These are phyloP conservation scores for Caenorhabditis drosophilae DNA, from an alignment of 2,888 invertebrate species.

Conservation along the genomic window DNA sequence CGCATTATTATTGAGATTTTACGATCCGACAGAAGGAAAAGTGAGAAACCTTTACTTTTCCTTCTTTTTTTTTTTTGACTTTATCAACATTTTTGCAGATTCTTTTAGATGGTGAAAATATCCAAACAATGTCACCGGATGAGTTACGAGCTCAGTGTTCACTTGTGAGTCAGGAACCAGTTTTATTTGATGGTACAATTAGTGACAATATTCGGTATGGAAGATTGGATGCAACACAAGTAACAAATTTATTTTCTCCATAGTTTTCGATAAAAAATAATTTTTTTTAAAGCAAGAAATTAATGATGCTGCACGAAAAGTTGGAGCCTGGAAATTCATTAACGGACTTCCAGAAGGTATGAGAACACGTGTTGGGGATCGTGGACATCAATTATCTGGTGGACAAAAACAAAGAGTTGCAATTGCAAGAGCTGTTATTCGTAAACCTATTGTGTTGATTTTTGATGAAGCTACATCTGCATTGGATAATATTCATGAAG, in stretches of 20 bases:
- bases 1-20: constrained; percentile 63
- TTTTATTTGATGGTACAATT: constrained; percentile 67
- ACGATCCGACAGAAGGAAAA: constrained; percentile 59
- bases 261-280: neutral
- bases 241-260: constrained; percentile 1
- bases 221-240: constrained; percentile 57
- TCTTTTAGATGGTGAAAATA: constrained; percentile 69
- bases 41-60: constrained; percentile 42
- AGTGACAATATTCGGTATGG: constrained; percentile 67
- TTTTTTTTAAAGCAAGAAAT: constrained; percentile 51
- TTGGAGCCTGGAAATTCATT: constrained; percentile 67
- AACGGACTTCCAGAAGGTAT: constrained; percentile 64
- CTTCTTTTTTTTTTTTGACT: no score
- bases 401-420: constrained; percentile 68
- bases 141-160: constrained; percentile 70
- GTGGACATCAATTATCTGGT: constrained; percentile 54
- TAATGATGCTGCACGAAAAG: constrained; percentile 65
- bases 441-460: constrained; percentile 50
- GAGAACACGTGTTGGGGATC: constrained; percentile 66
- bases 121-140: constrained; percentile 62
- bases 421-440: constrained; percentile 63
- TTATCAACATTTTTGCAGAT: constrained; percentile 55
- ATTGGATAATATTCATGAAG: constrained; percentile 64
- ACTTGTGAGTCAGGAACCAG: constrained; percentile 71
- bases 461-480: constrained; percentile 67